Evolutionary conservation across 2,797 vertebrate species (phyloP).

Genomic region (Paramormyrops hopkinsi): DNA sequence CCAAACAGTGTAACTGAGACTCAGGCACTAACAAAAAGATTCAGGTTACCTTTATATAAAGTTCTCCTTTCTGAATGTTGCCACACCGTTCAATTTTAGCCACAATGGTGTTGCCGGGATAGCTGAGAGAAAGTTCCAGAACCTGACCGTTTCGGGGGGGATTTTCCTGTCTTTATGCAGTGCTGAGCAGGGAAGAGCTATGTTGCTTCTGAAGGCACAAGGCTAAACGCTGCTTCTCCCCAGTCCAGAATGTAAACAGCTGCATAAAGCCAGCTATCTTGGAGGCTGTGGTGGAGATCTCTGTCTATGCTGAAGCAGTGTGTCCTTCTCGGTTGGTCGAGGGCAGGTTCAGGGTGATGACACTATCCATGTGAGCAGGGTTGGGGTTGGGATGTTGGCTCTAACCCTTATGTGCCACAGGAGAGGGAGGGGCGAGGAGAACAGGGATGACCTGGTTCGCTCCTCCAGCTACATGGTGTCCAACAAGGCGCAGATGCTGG

Average conservation of each 20-base stretch:
- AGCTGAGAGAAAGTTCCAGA: background rate
- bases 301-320: background rate
- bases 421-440: conserved; percentile 24
- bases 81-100: background rate
- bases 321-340: background rate
- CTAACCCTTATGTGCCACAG: background rate
- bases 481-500: conserved; percentile 73
- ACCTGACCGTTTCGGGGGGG: background rate
- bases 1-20: background rate
- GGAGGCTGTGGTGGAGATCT: background rate
- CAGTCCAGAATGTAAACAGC: background rate
- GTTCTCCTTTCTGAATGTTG: background rate
- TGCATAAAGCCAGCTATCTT: background rate
- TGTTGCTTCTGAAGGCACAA: background rate
- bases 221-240: background rate
- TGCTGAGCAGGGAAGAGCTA: background rate
- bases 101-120: background rate
- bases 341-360: background rate
- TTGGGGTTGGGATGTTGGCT: background rate
- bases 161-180: background rate
- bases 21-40: background rate
- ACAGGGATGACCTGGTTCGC: conserved; percentile 67
- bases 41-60: background rate
- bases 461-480: conserved; percentile 65
- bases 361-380: background rate